Base-by-base conservation (phyloP, 2,797 vertebrate species). In the Malacoraja senta region DNA sequence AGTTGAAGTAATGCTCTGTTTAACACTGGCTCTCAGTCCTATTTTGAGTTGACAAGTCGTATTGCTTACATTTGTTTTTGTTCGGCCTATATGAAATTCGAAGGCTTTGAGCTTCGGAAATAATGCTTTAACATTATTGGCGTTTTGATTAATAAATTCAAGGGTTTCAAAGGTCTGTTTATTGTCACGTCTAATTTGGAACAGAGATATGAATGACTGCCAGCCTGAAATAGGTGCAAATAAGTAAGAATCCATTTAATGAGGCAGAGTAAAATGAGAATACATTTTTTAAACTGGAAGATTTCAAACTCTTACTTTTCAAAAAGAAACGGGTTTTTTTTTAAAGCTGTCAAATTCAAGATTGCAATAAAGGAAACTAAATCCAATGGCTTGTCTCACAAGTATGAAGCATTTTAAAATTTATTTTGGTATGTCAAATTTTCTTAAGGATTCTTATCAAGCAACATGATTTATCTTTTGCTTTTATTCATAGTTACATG, bases 401-500 rank as follows among this genome's bases (percentile, higher is more conserved):
- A 88, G 61, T 19, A 24, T 88, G 83, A 84, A 29, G 21, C 44
- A 32, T 88, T 88, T 68, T 21, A n/a, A 58, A 88, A 65, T 63
- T 88, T 32, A 26, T 63, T 65, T 63, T 63, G 61, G 7, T 35
- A 53, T 35, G 17, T 88, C 63, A 88, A 88, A 88, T 35, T 65
- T 74, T 68, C 32, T 68, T 88, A 35, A 88, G n/a, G 84, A 68
- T 88, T 72, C 74, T 92, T 92, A 92, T 72, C 71, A 92, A 76
- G 90, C 65, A 76, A 71, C 68, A 58, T 92, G 90, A 76, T 92
- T 72, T 76, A 76, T 72, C 53, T 72, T 71, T 76, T 29, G 53
- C 38, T 58, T 53, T 68, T 58, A 58, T 92, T 53, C 35, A 53
- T 15, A 92, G 10, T 92, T 76, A 13, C 29, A 24, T 76, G 38